Base-by-base conservation (phyloP, 2,113 vertebrate species). In the Prinia subflava region DNA sequence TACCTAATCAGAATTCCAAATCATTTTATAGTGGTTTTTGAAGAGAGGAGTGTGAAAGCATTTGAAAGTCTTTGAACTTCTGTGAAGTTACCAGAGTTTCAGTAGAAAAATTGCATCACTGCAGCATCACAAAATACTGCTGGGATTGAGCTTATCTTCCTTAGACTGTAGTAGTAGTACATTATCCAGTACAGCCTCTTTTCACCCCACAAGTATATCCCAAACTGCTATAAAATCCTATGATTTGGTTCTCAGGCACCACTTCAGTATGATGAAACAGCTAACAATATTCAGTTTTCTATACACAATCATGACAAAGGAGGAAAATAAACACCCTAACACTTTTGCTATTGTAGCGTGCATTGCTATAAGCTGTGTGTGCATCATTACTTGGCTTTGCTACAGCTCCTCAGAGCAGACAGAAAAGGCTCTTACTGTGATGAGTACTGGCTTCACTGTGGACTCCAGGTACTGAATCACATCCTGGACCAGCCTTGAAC, bases 381-480 rank as follows among this genome's bases (percentile, higher is more conserved):
- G 44, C 70, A 68, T 16, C 39, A 30, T 13, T 25, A 42, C 28
- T 75, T 52, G 56, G 65, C 37, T 87, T 79, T 64, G 37, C 39
- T 46, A 35, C 2, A 67, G 60, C 37, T 30, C 52, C 70, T 80
- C 57, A 94, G 49, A 65, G 65, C 15, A 86, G 62, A 50, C 19
- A 89, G 52, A 75, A 73, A 65, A 74, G 23, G 56, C 46, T 81
- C 98, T 98, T 98, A 99, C 99, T 97, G 92, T 91, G 69, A 98
- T 90, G 5, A 97, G 28, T 31, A 98, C 71, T 23, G 98, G 98
- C 41, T 98, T 98, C 44, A 98, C 98, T 12, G 96, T 98, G 90
- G 97, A 98, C 96, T 99, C 99, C 90, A 99, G 96, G 94, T 99
- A 98, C 57, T 99, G 99, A 41, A 99, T 63, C 25, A 99, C 97